Evolutionary conservation across 2,113 vertebrate species (phyloP).

Genomic region (Zosterops japonicus): DNA sequence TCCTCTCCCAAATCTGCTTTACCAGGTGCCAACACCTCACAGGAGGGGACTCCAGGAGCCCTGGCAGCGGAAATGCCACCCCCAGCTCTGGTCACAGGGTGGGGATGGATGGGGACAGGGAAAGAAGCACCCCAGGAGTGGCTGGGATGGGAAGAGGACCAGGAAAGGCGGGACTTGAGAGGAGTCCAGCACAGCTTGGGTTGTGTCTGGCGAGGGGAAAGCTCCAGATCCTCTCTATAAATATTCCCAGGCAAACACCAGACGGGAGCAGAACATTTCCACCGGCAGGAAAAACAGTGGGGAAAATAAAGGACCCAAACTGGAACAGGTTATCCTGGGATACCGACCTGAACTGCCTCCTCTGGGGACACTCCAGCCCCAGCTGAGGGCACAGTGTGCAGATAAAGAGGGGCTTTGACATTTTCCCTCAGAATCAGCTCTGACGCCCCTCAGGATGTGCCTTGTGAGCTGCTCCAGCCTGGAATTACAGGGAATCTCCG

Average conservation of each 20-base stretch:
- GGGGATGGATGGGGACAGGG: neutral
- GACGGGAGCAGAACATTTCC: neutral
- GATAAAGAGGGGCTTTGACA: neutral
- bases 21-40: neutral
- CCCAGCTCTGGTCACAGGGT: neutral
- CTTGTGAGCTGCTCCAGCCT: neutral
- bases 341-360: rapidly evolving
- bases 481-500: neutral
- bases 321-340: neutral
- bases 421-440: rapidly evolving
- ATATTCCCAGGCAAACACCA: constrained; percentile 36
- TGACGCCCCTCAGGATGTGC: neutral
- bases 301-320: neutral
- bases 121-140: neutral
- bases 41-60: neutral
- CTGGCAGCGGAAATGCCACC: neutral
- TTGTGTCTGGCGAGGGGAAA: neutral
- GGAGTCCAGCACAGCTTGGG: constrained; percentile 1
- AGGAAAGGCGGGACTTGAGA: neutral
- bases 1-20: neutral
- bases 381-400: neutral
- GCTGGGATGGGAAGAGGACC: neutral
- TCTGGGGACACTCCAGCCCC: neutral
- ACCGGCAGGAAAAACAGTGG: neutral
- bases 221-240: neutral